Percentiles rank a stretch among this genome's conserved stretches.
These are phyloP conservation scores for Idaea dimidiata DNA, from an alignment of 2,888 invertebrate species.

Conservation along the genomic window DNA sequence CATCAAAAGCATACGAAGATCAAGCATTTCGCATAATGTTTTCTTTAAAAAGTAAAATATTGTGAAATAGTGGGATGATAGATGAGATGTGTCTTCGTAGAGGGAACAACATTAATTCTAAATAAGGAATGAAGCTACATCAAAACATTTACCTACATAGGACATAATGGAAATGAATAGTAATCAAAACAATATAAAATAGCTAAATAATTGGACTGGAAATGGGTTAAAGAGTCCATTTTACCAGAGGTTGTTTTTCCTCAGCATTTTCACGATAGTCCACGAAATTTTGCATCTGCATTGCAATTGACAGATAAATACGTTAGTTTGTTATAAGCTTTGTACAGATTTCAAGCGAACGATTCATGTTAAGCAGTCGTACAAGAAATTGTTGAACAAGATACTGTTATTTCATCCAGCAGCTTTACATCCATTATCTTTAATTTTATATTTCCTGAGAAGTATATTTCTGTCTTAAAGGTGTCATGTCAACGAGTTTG, in stretches of 20 bases:
- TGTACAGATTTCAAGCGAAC: conserved; percentile 5
- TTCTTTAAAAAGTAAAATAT: conserved; percentile 1
- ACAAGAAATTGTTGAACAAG: background rate
- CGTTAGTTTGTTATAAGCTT: conserved; percentile 58
- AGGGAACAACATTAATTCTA: conserved; percentile 22
- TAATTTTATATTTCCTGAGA: background rate
- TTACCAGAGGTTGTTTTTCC: conserved; percentile 96
- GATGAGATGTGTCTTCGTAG: conserved; percentile 9
- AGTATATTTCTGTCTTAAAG: background rate
- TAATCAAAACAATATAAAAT: conserved; percentile 33
- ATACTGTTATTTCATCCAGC: background rate
- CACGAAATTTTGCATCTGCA: conserved; percentile 91
- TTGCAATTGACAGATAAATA: conserved; percentile 75
- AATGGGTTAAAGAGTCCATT: conserved; percentile 70
- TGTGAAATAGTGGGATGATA: conserved; percentile 13
- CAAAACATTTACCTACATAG: conserved; percentile 35
- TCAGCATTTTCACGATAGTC: conserved; percentile 94
- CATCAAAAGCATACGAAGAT: conserved; percentile 40
- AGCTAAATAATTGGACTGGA: conserved; percentile 67
- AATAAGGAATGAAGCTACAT: conserved; percentile 29
- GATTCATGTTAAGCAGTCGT: background rate
- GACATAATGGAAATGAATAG: conserved; percentile 30
- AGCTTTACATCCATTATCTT: background rate
- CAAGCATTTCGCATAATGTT: conserved; percentile 15
- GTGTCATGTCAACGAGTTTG: background rate